phyloP scores from a whole-genome alignment of 2,888 invertebrate genomes.

The Cremastobaeus sp. region DNA sequence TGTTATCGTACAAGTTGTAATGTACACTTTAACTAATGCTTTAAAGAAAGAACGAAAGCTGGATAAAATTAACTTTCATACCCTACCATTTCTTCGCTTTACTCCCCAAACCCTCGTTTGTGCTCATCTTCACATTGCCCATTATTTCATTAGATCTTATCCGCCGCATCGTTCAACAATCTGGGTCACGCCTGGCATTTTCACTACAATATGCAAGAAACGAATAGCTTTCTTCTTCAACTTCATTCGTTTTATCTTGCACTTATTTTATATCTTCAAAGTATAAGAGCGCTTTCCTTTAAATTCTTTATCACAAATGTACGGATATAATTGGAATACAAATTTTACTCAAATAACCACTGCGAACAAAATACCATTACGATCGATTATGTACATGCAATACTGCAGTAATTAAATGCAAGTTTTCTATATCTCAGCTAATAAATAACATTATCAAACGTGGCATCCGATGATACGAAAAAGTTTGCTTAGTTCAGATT shows the following conservation, averaged over 20 bases:
- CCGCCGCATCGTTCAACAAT: constrained; percentile 56
- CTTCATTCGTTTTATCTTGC: constrained; percentile 48
- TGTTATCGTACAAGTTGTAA: constrained; percentile 21
- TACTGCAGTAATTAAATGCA: constrained; percentile 28
- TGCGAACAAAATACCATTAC: constrained; percentile 15
- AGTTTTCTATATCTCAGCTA: constrained; percentile 12
- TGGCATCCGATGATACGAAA: too few relatives aligned
- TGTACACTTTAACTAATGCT: constrained; percentile 30
- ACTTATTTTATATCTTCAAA: constrained; percentile 43
- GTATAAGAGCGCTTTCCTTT: constrained; percentile 35
- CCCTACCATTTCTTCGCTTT: constrained; percentile 27
- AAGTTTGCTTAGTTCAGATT: too few relatives aligned
- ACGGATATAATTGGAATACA: constrained; percentile 18
- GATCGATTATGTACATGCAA: constrained; percentile 25
- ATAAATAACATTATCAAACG: constrained; percentile 35
- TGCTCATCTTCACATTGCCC: constrained; percentile 47
- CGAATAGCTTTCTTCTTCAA: constrained; percentile 45
- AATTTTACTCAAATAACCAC: constrained; percentile 33
- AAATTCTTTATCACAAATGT: constrained; percentile 44
- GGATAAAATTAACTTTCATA: constrained; percentile 37
- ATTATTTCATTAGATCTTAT: constrained; percentile 63
- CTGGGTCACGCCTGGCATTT: constrained; percentile 59
- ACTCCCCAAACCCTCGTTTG: constrained; percentile 39
- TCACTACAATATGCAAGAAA: constrained; percentile 53
- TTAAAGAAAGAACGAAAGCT: constrained; percentile 33